Evolutionary conservation across 2,113 vertebrate genomes (phyloP), one percentile per base, ranked within the genome.

Genomic region (Odontophorus gujanensis): DNA sequence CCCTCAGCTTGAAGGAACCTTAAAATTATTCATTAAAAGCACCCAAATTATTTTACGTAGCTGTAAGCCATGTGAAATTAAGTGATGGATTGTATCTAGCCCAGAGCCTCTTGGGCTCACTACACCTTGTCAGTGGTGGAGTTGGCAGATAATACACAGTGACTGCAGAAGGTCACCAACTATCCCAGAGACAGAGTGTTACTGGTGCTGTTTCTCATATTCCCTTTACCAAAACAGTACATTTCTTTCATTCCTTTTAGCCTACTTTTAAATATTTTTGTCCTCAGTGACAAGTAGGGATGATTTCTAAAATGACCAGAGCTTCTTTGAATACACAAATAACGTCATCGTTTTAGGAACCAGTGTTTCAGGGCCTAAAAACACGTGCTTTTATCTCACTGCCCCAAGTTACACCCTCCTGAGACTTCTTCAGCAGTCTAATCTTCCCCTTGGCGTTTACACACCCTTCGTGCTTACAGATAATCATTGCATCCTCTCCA

Each of bases 391-490:
- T 94, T 94, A 83, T 84, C 82, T 92, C 94, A 90, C 32, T 86
- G 82, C 48, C 90, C 76, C 0, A 8, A 91, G 94, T 92, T 91
- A 90, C 91, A 84, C 91, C 87, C 93, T 94, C 80, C 36, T 88
- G 94, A 90, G 92, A 69, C 78, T 94, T 89, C 38, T 38, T 78
- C 77, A 90, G 82, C 59, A 32, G 59, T 71, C 73, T 77, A 65
- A 48, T 73, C 90, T 92, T 92, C 58, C 87, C 76, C 87, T 76
- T 90, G 94, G 90, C 81, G 51, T 67, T 94, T 87, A 92, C 94
- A 96, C 95, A 91, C 95, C 94, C 95, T 91, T 88, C 48, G 4
- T 79, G 58, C 61, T 91, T 63, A 65, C 82, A 91, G 36, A 93
- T 68, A 80, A 68, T 78, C n/a, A 3, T 30, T 67, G 61, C 47